Conservation (phyloP, 2,797 vertebrate species). For the Sardinella longiceps region DNA sequence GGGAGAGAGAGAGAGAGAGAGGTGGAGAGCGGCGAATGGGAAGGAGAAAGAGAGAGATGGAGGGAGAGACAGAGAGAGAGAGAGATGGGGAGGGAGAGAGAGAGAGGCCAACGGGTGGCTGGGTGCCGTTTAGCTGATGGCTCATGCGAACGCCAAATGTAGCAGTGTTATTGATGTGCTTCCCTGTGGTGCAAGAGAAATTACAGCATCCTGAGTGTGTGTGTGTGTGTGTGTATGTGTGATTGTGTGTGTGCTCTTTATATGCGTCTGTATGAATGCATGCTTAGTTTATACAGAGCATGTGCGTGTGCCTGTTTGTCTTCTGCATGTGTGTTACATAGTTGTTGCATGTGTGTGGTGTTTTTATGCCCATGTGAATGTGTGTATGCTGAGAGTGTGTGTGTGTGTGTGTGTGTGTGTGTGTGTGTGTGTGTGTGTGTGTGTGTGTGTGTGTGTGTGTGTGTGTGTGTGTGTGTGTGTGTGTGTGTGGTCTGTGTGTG, state of each 20-base stretch:
- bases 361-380: no score
- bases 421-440: neutral
- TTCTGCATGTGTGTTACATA: no score
- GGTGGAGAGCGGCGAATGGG: no score
- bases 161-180: constrained; percentile 9
- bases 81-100: neutral
- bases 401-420: neutral
- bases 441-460: neutral
- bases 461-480: neutral
- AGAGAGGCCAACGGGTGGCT: neutral
- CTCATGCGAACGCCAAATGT: neutral
- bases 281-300: no score
- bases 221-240: neutral
- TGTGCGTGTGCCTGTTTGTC: neutral
- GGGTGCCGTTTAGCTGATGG: neutral
- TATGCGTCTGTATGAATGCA: neutral
- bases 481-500: neutral
- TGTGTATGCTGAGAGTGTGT: neutral
- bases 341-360: neutral
- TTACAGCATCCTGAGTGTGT: neutral
- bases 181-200: neutral
- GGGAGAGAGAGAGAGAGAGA: neutral
- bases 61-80: no score
- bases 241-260: neutral
- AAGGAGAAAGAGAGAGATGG: no score